Evolutionary conservation across 2,113 vertebrate genomes (phyloP).

Genomic region (Corvus hawaiiensis): DNA sequence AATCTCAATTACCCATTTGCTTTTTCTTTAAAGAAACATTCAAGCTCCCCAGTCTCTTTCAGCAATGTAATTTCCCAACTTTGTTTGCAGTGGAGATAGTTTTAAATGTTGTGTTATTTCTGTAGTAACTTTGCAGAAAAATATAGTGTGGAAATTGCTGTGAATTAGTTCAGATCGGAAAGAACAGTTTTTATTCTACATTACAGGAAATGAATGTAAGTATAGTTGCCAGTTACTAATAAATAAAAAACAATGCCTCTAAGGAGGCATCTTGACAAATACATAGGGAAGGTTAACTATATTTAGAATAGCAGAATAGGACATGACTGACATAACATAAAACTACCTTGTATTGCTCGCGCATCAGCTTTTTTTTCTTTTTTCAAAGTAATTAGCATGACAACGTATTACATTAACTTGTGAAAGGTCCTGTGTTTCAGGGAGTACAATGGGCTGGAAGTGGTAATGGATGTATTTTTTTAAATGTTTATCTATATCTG

Average conservation of each 20-base stretch:
- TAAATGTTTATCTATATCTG: not conserved
- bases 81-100: not conserved
- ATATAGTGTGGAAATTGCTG: not conserved
- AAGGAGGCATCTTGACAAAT: not conserved
- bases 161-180: not conserved
- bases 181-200: not conserved
- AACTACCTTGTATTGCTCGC: accelerated
- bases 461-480: not conserved
- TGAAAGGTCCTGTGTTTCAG: not conserved
- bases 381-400: not conserved
- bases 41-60: not conserved
- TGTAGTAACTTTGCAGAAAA: not conserved
- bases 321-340: not conserved
- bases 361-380: not conserved
- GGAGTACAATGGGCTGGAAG: not conserved
- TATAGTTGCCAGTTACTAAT: not conserved
- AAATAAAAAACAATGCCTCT: not conserved
- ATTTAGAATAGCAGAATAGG: not conserved
- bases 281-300: not conserved
- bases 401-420: not conserved
- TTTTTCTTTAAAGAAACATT: not conserved
- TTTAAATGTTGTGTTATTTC: not conserved
- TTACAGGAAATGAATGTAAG: not conserved
- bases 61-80: not conserved
- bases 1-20: not conserved